phyloP scores from a whole-genome alignment of 2,113 vertebrate genomes.

The Pteruthius melanotis region DNA sequence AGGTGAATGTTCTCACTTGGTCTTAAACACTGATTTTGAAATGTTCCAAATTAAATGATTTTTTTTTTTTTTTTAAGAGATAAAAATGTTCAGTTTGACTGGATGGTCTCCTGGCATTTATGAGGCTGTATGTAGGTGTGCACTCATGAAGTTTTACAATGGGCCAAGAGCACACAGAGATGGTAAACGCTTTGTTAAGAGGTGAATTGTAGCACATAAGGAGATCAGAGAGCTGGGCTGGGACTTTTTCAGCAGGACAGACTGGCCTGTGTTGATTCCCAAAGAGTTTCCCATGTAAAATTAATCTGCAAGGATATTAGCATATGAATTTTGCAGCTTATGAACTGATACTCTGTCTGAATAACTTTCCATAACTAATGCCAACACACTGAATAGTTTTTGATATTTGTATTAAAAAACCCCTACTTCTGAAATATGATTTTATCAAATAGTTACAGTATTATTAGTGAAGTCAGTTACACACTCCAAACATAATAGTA shows the following conservation, averaged over 20 bases:
- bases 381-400: neutral
- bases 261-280: neutral
- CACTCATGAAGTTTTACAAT: neutral
- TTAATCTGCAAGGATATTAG: neutral
- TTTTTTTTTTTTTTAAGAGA: neutral
- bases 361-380: conserved; percentile 30
- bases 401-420: neutral
- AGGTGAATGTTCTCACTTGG: neutral
- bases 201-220: neutral
- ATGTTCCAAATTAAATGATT: neutral
- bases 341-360: neutral
- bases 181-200: neutral
- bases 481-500: neutral
- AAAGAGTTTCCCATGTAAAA: neutral
- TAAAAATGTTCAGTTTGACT: neutral
- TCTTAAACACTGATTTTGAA: neutral
- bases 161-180: neutral
- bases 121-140: neutral
- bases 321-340: neutral
- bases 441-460: conserved; percentile 9
- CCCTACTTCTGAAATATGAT: neutral
- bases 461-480: conserved; percentile 4
- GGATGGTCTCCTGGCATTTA: neutral
- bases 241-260: neutral
- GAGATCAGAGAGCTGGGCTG: neutral